Percentiles rank a stretch among this genome's conserved stretches.
Evolutionary conservation across 2,113 vertebrate species (phyloP).

Genomic region (Prionailurus bengalensis): DNA sequence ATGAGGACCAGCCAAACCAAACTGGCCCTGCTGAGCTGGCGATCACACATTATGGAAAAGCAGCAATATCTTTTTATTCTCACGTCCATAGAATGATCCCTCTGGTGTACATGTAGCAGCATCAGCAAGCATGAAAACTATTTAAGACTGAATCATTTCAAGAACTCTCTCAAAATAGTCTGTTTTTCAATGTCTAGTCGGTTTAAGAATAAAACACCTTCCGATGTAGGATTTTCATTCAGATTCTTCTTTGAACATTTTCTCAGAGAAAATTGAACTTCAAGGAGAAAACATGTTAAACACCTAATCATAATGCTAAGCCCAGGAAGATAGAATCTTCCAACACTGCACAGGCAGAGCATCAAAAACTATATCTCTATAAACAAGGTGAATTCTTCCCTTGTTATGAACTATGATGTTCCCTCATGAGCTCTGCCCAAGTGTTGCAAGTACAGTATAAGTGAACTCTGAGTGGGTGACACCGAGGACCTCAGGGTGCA

Average conservation of each 20-base stretch:
- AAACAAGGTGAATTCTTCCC: neutral
- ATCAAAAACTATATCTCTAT: neutral
- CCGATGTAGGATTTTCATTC: neutral
- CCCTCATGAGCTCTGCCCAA: neutral
- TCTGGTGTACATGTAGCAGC: neutral
- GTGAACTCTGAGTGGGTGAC: neutral
- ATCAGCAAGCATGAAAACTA: neutral
- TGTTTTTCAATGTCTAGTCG: neutral
- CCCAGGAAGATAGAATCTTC: neutral
- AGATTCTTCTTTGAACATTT: conserved; percentile 28
- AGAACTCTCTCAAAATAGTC: neutral
- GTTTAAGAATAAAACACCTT: neutral
- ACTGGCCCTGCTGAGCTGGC: neutral
- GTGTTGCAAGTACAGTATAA: neutral
- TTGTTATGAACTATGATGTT: neutral
- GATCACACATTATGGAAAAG: neutral
- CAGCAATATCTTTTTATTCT: neutral
- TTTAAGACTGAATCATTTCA: neutral
- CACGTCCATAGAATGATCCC: neutral
- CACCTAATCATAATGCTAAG: neutral
- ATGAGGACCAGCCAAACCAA: neutral
- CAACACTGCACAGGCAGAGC: neutral
- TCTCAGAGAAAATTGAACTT: conserved; percentile 36
- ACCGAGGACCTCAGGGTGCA: neutral
- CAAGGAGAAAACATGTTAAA: conserved; percentile 33